phyloP scores from a whole-genome alignment of 2,113 vertebrate genomes.

The Empidonax traillii region DNA sequence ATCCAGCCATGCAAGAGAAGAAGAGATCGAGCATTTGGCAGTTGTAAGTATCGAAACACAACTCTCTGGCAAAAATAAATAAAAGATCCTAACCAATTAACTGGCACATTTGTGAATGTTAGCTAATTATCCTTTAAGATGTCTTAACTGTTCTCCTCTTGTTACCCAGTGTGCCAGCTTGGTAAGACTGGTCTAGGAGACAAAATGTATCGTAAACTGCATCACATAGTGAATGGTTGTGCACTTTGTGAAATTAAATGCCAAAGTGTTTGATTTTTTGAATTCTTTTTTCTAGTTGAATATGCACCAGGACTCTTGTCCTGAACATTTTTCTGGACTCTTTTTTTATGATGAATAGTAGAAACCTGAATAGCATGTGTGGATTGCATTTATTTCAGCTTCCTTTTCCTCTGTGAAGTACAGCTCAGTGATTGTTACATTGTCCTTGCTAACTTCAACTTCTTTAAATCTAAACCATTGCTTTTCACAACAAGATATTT shows the following conservation, averaged over 20 bases:
- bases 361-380: background rate
- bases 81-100: slow-evolving; percentile 13
- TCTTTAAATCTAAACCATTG: background rate
- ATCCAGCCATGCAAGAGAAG: slow-evolving; percentile 92
- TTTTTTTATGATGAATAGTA: background rate
- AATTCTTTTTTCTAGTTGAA: background rate
- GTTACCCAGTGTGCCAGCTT: slow-evolving; percentile 56
- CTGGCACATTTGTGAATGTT: background rate
- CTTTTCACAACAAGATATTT: background rate
- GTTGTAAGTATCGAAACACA: slow-evolving; percentile 85
- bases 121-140: slow-evolving; percentile 14
- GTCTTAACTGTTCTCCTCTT: slow-evolving; percentile 61
- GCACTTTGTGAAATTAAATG: slow-evolving; percentile 47
- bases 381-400: background rate
- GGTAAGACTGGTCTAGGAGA: slow-evolving; percentile 70
- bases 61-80: background rate
- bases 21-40: slow-evolving; percentile 99
- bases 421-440: background rate
- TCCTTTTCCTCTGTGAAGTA: background rate
- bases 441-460: background rate
- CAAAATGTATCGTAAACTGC: slow-evolving; percentile 64
- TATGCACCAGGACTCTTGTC: background rate
- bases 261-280: slow-evolving; percentile 13
- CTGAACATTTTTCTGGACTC: background rate
- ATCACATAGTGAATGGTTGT: slow-evolving; percentile 52